phyloP scores from a whole-genome alignment of 2,113 vertebrate species.

The Tichodroma muraria region DNA sequence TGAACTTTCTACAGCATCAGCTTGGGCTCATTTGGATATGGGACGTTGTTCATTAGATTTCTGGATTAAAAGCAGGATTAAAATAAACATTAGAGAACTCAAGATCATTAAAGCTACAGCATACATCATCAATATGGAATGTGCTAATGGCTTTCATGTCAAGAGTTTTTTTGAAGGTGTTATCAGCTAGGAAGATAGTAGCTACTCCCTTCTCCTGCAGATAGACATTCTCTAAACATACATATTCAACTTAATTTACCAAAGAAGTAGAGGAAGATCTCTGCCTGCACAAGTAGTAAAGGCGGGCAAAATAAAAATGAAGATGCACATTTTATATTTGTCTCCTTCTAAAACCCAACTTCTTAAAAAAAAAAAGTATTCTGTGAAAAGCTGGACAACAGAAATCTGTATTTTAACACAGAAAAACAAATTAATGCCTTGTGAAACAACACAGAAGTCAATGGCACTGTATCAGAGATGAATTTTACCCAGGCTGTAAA shows the following conservation, averaged over 20 bases:
- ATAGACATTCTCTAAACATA: not conserved
- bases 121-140: not conserved
- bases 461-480: not conserved
- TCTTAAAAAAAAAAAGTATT: not conserved
- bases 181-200: not conserved
- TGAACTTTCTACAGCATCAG: not conserved
- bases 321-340: not conserved
- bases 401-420: slow-evolving; percentile 19
- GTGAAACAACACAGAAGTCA: slow-evolving; percentile 44
- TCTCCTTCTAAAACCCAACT: not conserved
- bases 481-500: slow-evolving; percentile 10
- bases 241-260: not conserved
- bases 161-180: not conserved
- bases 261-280: not conserved
- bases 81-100: not conserved
- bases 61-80: not conserved
- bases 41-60: not conserved
- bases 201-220: not conserved
- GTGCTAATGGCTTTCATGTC: not conserved
- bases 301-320: not conserved
- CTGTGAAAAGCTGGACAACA: not conserved
- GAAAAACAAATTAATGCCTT: slow-evolving; percentile 23
- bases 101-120: not conserved
- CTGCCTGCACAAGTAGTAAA: not conserved
- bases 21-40: not conserved